Conservation (phyloP, 1,140 invertebrate species). For the Stenopsyche tienmushanensis region DNA sequence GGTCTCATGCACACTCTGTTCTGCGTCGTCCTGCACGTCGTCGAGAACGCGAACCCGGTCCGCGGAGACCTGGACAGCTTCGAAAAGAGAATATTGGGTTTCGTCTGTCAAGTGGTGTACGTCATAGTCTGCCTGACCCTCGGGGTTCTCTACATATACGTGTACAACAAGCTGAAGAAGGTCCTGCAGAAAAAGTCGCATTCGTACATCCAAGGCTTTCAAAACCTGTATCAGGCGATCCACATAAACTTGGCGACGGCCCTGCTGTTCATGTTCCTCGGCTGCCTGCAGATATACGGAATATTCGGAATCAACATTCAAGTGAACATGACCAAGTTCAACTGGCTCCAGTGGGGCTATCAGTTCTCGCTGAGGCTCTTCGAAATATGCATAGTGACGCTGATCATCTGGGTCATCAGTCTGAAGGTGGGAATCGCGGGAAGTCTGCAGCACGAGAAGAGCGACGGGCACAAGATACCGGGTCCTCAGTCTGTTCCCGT, state of each 20-base stretch:
- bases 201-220: slow-evolving; percentile 66
- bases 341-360: slow-evolving; percentile 89
- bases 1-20: slow-evolving; percentile 72
- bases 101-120: slow-evolving; percentile 81
- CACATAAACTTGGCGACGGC: slow-evolving; percentile 84
- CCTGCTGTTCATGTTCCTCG: slow-evolving; percentile 77
- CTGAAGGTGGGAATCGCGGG: slow-evolving; percentile 58
- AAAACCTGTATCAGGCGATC: slow-evolving; percentile 74
- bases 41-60: slow-evolving; percentile 60
- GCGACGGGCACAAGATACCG: slow-evolving; percentile 60
- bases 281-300: slow-evolving; percentile 78
- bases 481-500: slow-evolving; percentile 76
- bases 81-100: slow-evolving; percentile 63
- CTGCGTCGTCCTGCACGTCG: slow-evolving; percentile 77
- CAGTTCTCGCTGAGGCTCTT: slow-evolving; percentile 80
- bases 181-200: slow-evolving; percentile 67
- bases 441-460: slow-evolving; percentile 59
- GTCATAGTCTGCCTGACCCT: slow-evolving; percentile 76
- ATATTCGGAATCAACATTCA: slow-evolving; percentile 69
- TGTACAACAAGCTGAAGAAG: slow-evolving; percentile 70
- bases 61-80: slow-evolving; percentile 52
- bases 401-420: slow-evolving; percentile 81
- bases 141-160: slow-evolving; percentile 80
- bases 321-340: slow-evolving; percentile 57
- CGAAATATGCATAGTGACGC: slow-evolving; percentile 78